Base-by-base conservation (phyloP, 2,113 vertebrate genomes). In the Microcebus tavaratra region DNA sequence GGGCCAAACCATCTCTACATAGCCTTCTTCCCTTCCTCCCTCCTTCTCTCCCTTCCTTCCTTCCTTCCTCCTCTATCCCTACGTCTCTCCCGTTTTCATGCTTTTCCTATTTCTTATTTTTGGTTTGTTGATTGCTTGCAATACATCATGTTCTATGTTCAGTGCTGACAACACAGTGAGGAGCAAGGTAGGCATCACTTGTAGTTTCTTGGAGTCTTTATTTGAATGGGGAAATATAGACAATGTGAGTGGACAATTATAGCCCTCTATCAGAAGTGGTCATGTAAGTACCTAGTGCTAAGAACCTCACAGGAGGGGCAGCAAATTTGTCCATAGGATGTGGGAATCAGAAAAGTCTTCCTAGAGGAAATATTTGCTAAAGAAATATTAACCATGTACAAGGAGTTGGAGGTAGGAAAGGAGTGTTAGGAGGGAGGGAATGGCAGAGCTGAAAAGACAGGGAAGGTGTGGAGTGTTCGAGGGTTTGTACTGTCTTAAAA, bases 351-450 rank as follows among this genome's bases (percentile, higher is more conserved):
- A 27, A 79, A 81, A 61, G 10, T 0, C 6, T 83, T 83, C 61
- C 12, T 87, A 65, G 75, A 93, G 27, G 90, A 70, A 83, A 27
- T 29, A 48, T 29, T 90, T 91, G 42, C 45, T 65, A 59, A 82
- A 48, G 9, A 91, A 91, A 57, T 45, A 15, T 36, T 68, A 65
- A 31, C 42, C 5, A 42, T 3, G 27, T 79, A 3, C 59, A 63
- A 31, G 65, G 78, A 88, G 39, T 31, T 78, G 29, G 8, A 78
- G 13, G 45, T 2, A 61, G 42, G 21, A 65, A n/a, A 84, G 5
- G 17, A 79, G 29, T 79, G n/a, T 72, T 67, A 23, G 29, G 39
- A 76, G 8, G 65, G 15, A 65, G 21, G n/a, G 42, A 83, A 63
- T 45, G n/a, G 70, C 27, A 78, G 78, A 79, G 29, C 13, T 36